A percentile compares a stretch with the other conserved stretches of the same genome.
These are phyloP conservation scores for Dryobates pubescens DNA, from an alignment of 2,797 vertebrate species.

Conservation along the genomic window DNA sequence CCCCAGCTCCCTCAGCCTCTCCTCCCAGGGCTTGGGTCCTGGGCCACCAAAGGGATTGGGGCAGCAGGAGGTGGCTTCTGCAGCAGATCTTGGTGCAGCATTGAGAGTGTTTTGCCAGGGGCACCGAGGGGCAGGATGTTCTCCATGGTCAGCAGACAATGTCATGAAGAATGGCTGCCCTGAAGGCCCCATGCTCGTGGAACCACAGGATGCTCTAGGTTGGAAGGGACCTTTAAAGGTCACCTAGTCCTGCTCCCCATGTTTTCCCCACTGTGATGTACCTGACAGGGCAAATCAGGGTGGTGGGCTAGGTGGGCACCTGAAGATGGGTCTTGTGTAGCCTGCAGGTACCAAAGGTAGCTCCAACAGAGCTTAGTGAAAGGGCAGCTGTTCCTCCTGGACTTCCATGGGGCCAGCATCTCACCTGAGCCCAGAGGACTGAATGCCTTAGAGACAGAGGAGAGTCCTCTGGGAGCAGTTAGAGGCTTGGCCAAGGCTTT, in stretches of 20 bases:
- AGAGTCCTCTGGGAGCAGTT: background rate
- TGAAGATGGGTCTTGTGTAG: fast-evolving
- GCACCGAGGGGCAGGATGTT: background rate
- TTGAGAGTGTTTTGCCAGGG: background rate
- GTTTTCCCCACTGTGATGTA: no score
- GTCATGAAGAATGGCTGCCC: background rate
- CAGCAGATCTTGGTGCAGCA: background rate
- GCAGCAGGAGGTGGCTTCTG: background rate
- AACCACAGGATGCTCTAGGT: no score
- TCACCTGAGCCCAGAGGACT: background rate
- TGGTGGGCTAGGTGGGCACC: fast-evolving
- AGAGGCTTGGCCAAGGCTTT: background rate
- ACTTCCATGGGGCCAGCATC: background rate
- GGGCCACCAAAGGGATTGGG: fast-evolving
- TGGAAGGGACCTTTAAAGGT: no score
- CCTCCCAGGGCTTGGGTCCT: background rate
- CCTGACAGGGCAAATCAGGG: background rate
- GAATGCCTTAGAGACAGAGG: background rate
- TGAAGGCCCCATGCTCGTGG: background rate
- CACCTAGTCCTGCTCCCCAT: no score
- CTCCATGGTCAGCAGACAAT: background rate
- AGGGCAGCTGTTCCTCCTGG: background rate
- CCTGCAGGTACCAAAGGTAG: background rate
- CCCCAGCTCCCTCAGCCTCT: no score
- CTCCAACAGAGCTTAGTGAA: background rate